Evolutionary conservation across 2,113 vertebrate genomes (phyloP).

Genomic region (Sula dactylatra): DNA sequence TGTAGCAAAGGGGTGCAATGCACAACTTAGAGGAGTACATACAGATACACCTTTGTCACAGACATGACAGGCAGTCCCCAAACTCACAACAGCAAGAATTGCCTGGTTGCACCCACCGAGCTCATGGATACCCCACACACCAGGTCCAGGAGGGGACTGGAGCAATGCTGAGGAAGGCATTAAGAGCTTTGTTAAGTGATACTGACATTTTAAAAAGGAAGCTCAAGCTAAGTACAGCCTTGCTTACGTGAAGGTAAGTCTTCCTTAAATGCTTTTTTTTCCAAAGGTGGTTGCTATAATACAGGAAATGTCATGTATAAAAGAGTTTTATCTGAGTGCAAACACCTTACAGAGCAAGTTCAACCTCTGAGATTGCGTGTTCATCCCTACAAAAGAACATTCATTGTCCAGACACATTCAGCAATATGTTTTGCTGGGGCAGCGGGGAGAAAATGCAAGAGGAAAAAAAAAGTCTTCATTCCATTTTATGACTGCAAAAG

Average conservation of each 20-base stretch:
- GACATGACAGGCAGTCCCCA: background rate
- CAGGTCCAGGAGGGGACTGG: background rate
- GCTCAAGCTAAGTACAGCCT: background rate
- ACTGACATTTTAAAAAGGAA: background rate
- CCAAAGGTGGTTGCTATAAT: background rate
- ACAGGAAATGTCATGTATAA: background rate
- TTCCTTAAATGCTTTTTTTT: background rate
- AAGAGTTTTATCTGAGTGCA: conserved; percentile 21
- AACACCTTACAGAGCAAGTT: background rate
- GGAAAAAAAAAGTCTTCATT: background rate
- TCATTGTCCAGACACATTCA: background rate
- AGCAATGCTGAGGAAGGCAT: background rate
- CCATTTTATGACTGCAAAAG: background rate
- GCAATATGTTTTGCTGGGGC: background rate
- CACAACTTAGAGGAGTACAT: background rate
- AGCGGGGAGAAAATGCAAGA: background rate
- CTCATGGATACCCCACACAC: accelerated
- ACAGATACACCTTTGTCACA: background rate
- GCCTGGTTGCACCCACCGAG: background rate
- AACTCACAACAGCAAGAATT: background rate
- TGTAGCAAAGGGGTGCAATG: background rate
- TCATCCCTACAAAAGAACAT: conserved; percentile 1
- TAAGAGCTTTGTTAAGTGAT: background rate
- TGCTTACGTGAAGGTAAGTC: background rate
- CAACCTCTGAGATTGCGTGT: background rate